Evolutionary conservation across 2,113 vertebrate genomes (phyloP), one percentile per base, ranked within the genome.

Genomic region (Mormyrus lacerda): DNA sequence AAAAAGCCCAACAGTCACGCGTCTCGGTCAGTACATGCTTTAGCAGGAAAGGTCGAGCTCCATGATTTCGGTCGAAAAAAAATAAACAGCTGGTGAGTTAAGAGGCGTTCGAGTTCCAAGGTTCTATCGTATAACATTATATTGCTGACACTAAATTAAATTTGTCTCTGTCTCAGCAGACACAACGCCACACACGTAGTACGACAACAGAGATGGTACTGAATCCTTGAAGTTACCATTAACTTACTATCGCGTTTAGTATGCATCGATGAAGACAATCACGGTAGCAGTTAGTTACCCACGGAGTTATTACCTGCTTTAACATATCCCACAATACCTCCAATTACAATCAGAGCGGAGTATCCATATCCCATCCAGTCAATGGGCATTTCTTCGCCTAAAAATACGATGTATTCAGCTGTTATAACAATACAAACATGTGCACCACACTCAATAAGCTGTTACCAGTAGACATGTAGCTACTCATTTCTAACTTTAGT

Each of bases 331-430:
- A 96, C 87, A 9, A 97, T 89, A 83, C 98, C 98, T 89, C 98
- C 97, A 27, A 95, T 92, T 7, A 95, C 91, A 88, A 98, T 95
- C 90, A 98, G 92, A 3, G 95, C 95, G 51, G 97, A 96, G 61
- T 98, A 99, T 53, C 95, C 91, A 87, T 96, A 97, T 4, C 97
- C 97, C 58, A 97, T 15, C 97, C 97, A 97, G 91, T 98, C 97
- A 51, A 96, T 87, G 82, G 95, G 93, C 96, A 98, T 97, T 55
- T 92, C 93, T 90, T 87, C 89, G 92, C 51, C 88, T 31, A 47
- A 45, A 88, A 48, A 10, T 17, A 58, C 1, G 21, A 58, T n/a
- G 39, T 3, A 35, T 42, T 53, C 13, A 31, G 19, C 35, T 24
- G 79, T 45, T 45, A 17, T n/a, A 47, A 85, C 6, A 69, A 48